Evolutionary conservation across 1,140 invertebrate species (phyloP).

Genomic region (Sarcophaga bullata): DNA sequence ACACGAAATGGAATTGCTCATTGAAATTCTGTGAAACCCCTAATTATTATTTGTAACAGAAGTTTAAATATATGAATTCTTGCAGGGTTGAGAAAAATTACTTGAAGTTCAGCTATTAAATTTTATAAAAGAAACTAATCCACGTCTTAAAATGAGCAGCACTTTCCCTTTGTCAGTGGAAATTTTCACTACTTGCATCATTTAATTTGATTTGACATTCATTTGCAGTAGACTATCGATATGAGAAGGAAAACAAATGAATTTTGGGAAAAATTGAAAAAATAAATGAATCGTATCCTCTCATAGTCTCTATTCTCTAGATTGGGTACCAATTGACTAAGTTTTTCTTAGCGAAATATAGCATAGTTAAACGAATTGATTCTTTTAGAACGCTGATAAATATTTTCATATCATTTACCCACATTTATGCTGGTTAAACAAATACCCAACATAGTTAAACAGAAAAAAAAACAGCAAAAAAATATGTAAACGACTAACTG

Average conservation of each 20-base stretch:
- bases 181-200: no score
- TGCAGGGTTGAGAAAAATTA: background rate
- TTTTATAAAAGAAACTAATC: no score
- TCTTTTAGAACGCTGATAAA: background rate
- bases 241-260: no score
- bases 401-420: slow-evolving; percentile 25
- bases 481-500: background rate
- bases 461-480: background rate
- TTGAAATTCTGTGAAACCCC: no score
- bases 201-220: no score
- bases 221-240: no score
- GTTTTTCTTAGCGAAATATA: background rate
- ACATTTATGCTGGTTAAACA: slow-evolving; percentile 36
- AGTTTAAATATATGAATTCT: background rate
- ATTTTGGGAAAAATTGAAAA: no score
- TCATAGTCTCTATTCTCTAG: background rate
- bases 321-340: background rate
- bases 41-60: no score
- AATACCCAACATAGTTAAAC: slow-evolving; percentile 26
- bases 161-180: no score
- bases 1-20: no score
- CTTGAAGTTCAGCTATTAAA: no score
- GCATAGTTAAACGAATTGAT: background rate
- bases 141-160: no score
- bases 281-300: background rate